Conservation (phyloP, 2,113 vertebrate species). For the Amphiprion ocellaris region DNA sequence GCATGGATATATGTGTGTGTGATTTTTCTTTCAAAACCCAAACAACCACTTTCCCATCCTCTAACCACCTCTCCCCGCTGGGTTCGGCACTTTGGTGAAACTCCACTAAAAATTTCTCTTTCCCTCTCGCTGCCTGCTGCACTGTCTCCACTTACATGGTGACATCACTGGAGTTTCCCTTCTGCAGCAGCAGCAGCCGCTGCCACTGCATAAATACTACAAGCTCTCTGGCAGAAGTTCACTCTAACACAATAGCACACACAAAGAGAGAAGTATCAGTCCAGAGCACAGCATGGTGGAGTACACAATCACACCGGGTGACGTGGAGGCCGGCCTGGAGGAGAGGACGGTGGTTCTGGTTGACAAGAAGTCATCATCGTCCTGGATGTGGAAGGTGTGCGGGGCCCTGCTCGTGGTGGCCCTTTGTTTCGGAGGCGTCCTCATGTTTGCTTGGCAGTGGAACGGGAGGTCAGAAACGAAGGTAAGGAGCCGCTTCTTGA, state of each 20-base stretch:
- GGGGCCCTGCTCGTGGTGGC: constrained; percentile 28
- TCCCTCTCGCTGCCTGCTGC: constrained; percentile 38
- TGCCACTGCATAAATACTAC: constrained; percentile 75
- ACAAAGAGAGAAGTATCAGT: constrained; percentile 38
- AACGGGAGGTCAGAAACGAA: constrained; percentile 15
- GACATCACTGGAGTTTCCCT: constrained; percentile 87
- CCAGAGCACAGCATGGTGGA: constrained; percentile 59
- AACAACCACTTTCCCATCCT: constrained; percentile 57
- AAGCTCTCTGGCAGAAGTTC: constrained; percentile 46
- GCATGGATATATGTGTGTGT: background rate
- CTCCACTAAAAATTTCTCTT: constrained; percentile 59
- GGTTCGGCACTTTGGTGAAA: constrained; percentile 24
- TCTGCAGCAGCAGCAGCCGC: constrained; percentile 42
- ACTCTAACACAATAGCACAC: constrained; percentile 57
- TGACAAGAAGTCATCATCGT: constrained; percentile 58
- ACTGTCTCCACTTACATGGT: constrained; percentile 70
- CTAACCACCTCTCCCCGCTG: constrained; percentile 39
- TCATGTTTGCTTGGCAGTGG: constrained; percentile 61
- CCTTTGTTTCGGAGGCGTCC: constrained; percentile 57
- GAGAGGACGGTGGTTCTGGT: constrained; percentile 61
- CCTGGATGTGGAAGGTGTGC: constrained; percentile 63
- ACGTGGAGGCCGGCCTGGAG: constrained; percentile 66
- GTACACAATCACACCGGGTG: constrained; percentile 61
- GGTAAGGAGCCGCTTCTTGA: constrained; percentile 44
- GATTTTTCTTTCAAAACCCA: constrained; percentile 17